Percentiles rank a stretch among this genome's conserved stretches.
phyloP scores from a whole-genome alignment of 2,113 vertebrate genomes.

The Tyrannus savana region DNA sequence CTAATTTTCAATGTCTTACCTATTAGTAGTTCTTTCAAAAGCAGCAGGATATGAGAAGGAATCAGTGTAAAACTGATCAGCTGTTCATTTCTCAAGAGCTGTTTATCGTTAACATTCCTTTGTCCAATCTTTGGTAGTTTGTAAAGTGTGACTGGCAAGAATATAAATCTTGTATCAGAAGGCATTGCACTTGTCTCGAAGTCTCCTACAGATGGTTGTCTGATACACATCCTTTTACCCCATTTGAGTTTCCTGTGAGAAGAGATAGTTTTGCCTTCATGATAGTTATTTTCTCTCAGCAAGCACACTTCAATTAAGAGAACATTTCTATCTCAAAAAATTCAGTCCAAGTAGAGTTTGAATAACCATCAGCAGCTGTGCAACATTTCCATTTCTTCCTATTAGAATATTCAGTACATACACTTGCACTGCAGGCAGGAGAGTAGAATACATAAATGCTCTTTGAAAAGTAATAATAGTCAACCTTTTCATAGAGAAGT shows the following conservation, averaged over 20 bases:
- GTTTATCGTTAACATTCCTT: background rate
- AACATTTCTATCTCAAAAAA: background rate
- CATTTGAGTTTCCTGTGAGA: background rate
- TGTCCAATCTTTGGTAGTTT: background rate
- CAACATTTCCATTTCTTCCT: background rate
- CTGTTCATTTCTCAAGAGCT: background rate
- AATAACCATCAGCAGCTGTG: background rate
- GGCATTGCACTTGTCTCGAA: background rate
- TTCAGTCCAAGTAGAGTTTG: background rate
- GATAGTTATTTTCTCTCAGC: background rate
- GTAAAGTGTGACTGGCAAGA: background rate
- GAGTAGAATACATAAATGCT: background rate
- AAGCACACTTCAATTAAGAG: background rate
- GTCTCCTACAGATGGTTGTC: background rate
- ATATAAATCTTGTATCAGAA: background rate
- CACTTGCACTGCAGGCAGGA: background rate
- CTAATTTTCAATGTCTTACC: background rate
- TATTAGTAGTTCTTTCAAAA: background rate
- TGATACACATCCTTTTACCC: background rate
- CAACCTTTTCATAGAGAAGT: background rate
- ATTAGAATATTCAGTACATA: background rate
- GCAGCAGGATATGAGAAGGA: background rate
- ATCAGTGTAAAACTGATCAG: background rate
- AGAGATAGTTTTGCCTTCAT: background rate
- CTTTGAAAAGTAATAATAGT: background rate